A percentile compares a stretch with the other conserved stretches of the same genome.
phyloP scores from a whole-genome alignment of 2,797 vertebrate genomes.

The Thaleichthys pacificus region DNA sequence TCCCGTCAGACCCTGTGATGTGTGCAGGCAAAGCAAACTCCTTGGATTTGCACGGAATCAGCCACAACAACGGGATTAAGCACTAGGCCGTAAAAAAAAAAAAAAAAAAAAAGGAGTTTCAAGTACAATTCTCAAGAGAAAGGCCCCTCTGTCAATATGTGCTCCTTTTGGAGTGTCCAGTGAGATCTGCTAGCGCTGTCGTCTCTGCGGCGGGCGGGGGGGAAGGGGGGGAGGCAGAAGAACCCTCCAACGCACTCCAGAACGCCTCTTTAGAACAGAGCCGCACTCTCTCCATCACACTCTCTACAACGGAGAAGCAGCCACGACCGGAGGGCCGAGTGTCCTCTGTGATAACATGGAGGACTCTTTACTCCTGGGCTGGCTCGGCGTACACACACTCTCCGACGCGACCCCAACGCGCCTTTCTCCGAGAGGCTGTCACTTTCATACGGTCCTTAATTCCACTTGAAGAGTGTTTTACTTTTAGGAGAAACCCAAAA shows the following conservation, averaged over 20 bases:
- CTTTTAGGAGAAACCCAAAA: neutral
- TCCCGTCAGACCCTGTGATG: conserved; percentile 24
- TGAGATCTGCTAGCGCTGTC: conserved; percentile 21
- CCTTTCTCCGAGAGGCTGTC: conserved; percentile 43
- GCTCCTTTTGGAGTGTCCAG: conserved; percentile 41
- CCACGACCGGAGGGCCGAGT: conserved; percentile 44
- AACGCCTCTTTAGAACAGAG: conserved; percentile 32
- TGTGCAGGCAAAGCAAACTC: conserved; percentile 37
- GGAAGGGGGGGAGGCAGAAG: too few species aligned
- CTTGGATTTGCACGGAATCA: conserved; percentile 35
- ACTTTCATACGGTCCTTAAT: conserved; percentile 64
- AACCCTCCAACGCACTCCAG: conserved; percentile 42
- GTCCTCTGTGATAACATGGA: conserved; percentile 50
- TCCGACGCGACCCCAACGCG: conserved; percentile 33
- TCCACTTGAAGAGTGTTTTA: conserved; percentile 51
- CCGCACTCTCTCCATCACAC: conserved; percentile 51
- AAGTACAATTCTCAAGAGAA: conserved; percentile 55
- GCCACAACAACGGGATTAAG: conserved; percentile 48
- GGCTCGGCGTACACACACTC: conserved; percentile 47
- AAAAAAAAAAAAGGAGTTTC: conserved; percentile 40
- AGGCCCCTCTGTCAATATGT: conserved; percentile 41
- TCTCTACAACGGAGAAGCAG: conserved; percentile 48
- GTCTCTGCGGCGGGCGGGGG: neutral
- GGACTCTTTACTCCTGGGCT: conserved; percentile 60
- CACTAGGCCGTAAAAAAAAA: conserved; percentile 26